These are phyloP conservation scores for Eurosta solidaginis DNA, from an alignment of 1,140 invertebrate genomes.

Conservation along the genomic window DNA sequence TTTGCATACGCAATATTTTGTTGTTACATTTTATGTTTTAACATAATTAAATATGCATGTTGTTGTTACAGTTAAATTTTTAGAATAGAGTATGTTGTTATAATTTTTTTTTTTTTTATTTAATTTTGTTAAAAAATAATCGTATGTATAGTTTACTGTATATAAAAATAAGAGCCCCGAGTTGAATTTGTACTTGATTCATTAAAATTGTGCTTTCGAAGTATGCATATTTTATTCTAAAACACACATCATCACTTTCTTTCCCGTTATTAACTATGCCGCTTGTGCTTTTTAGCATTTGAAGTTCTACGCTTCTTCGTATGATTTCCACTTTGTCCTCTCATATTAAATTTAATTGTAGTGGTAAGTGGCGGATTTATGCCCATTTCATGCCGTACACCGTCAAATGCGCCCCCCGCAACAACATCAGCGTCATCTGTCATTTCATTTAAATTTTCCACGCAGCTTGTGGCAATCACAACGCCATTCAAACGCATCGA, in stretches of 20 bases:
- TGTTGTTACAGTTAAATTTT: constrained; percentile 19
- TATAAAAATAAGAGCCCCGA: background rate
- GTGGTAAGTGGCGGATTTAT: constrained; percentile 5
- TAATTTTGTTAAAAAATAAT: background rate
- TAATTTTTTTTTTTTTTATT: too few species aligned
- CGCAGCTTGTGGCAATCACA: constrained; percentile 3
- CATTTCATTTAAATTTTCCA: too few species aligned
- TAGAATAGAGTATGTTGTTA: background rate
- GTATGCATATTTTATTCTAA: background rate
- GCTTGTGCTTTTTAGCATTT: background rate
- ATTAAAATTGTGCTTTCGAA: background rate
- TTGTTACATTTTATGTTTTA: background rate
- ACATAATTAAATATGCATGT: constrained; percentile 4
- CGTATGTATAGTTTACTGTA: background rate
- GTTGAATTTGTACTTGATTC: background rate
- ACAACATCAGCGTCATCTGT: background rate
- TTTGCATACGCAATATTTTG: background rate
- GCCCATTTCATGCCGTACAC: background rate
- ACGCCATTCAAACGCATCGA: background rate
- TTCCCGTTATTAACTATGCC: background rate
- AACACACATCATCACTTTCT: background rate
- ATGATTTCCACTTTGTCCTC: background rate
- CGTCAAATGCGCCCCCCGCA: background rate
- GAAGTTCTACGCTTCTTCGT: background rate
- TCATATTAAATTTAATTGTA: constrained; percentile 22